Percentiles rank a stretch among this genome's conserved stretches.
phyloP scores from a whole-genome alignment of 2,113 vertebrate genomes.

The Corythoichthys haematopterus region DNA sequence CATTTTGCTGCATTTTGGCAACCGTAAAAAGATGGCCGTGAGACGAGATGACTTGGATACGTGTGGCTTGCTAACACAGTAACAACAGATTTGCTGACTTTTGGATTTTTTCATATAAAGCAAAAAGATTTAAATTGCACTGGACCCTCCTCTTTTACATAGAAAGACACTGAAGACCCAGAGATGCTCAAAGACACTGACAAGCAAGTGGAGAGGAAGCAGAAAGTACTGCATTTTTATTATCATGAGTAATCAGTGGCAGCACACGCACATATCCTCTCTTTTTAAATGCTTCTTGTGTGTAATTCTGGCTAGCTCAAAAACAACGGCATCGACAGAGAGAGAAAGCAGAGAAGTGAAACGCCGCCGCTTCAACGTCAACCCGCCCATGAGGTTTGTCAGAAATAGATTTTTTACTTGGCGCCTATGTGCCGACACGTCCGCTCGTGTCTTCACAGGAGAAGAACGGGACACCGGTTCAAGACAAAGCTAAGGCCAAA shows the following conservation, averaged over 20 bases:
- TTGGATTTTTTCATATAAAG: not conserved
- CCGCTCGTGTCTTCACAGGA: conserved; percentile 40
- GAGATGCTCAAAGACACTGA: conserved; percentile 23
- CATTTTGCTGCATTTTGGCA: no score
- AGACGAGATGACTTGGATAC: no score
- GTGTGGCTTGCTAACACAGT: no score
- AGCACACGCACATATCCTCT: conserved; percentile 10
- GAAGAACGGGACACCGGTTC: conserved; percentile 24
- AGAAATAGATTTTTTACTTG: not conserved
- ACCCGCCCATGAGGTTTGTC: conserved; percentile 45
- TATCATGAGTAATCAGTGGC: conserved; percentile 25
- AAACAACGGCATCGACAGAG: conserved; percentile 24
- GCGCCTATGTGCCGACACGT: not conserved
- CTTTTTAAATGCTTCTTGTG: conserved; percentile 15
- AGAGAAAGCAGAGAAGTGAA: conserved; percentile 39
- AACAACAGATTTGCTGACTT: no score
- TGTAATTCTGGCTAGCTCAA: conserved; percentile 46
- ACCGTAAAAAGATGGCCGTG: no score
- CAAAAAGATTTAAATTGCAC: not conserved
- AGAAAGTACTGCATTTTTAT: conserved; percentile 27
- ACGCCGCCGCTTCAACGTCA: conserved; percentile 30
- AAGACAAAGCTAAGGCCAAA: conserved; percentile 14
- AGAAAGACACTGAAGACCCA: conserved; percentile 41
- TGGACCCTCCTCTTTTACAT: conserved; percentile 9
- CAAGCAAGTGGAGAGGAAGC: conserved; percentile 32